Evolutionary conservation across 2,888 invertebrate genomes (phyloP), one percentile per base, ranked within the genome.

Genomic region (Zhuqinia jingwanae): DNA sequence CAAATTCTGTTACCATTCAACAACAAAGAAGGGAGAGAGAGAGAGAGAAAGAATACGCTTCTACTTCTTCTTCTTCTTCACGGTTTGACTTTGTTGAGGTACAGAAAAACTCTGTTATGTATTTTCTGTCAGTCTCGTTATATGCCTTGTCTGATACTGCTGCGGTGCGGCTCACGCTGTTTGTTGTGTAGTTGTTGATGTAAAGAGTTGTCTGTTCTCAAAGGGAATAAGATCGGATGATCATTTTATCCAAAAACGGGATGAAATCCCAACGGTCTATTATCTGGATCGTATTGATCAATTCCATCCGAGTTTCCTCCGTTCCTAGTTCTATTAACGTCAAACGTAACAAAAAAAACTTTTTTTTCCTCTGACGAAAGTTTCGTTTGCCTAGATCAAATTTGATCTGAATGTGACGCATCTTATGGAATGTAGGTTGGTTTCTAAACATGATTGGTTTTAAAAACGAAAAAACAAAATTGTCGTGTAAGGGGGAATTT

Each of bases 1-100:
- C 73, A 73, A 73, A 73, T 73, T 73, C 73, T 73, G 73, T 50
- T 47, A 73, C 47, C 73, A 73, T 73, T 73, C 73, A 50, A 73
- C 47, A 73, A 50, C 27, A n/a, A 27, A 42, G n/a, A 45, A 45
- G n/a, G 15, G 30, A 63, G 36, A 36, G 36, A 36, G 36, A 36
- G 36, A 8, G 36, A 36, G 36, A 63, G n/a, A 63, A 30, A 10
- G 63, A 63, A 63, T 30, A 30, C 15, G 1, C 36, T 6, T 36
- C 36, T 63, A 15, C 63, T 13, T 1, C 17, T 42, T 68, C 17
- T 20, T 20, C 20, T 56, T n/a, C 17, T 60, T 63, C 15, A 45
- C 22, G 68, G 36, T 68, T 25, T n/a, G 42, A 42, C 8, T 36
- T 36, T 36, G 8, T 8, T 68, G 42, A 42, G 17, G 68, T n/a